Base-by-base conservation (phyloP, 2,888 invertebrate genomes). In the Labia minor region DNA sequence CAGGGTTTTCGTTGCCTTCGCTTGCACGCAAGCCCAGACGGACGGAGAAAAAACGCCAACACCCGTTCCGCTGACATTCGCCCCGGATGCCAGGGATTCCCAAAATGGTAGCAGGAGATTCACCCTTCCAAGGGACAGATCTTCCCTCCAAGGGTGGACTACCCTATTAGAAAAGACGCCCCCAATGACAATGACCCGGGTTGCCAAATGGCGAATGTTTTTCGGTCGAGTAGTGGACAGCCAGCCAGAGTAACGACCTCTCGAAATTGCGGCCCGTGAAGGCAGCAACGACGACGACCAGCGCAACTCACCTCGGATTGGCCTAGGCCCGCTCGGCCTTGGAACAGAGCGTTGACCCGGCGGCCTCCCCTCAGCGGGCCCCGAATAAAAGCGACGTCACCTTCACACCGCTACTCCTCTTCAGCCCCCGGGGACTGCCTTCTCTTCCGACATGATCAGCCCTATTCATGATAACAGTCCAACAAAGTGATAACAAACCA, bases 11-110 rank as follows among this genome's bases (percentile, higher is more conserved):
- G 26, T 26, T 26, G 26, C 26, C 8, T 8, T 49, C 49, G 16
- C 49, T 49, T 49, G 49, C 49, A 49, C 49, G 49, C 49, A 49
- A 49, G 49, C 49, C 49, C 49, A 49, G 49, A 49, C 49, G 49
- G 49, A 49, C n/a, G 49, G 49, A 49, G 49, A 49, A 49, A 49
- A 49, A 49, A 49, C 49, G 16, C 2, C 49, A 49, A 49, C 49
- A 49, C 49, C 49, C 49, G 49, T 49, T 49, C 49, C 49, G 49
- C 14, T n/a, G 49, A 49, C 49, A 49, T 49, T 14, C 2, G 26
- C 26, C 8, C 26, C 26, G 26, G 26, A 26, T 26, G 26, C n/a
- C n/a, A n/a, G n/a, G n/a, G n/a, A n/a, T 33, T 11, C 33, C 33
- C 33, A 11, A 33, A 33, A 8, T 11, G 33, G 6, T 33, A 33